Percentiles rank a stretch among this genome's conserved stretches.
Conservation (phyloP, 2,113 vertebrate genomes). For the Psilopogon haemacephalus region DNA sequence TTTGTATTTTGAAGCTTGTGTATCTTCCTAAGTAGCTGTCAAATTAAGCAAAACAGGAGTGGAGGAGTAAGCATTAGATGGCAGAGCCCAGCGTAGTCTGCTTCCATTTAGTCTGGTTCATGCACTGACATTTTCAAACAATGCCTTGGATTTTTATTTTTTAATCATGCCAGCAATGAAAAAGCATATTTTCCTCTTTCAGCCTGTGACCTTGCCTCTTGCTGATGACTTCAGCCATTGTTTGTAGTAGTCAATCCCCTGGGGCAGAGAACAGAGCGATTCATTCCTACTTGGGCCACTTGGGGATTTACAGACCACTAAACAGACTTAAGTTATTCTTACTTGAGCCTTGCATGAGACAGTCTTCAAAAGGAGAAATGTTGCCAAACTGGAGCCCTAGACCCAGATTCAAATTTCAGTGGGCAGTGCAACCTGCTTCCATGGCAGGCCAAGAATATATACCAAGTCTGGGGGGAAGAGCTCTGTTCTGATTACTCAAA, state of each 20-base stretch:
- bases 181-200: slow-evolving; percentile 62
- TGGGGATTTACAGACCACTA: slow-evolving; percentile 61
- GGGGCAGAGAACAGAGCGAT: slow-evolving; percentile 63
- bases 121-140: slow-evolving; percentile 66
- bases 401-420: slow-evolving; percentile 6
- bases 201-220: slow-evolving; percentile 44
- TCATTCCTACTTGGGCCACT: slow-evolving; percentile 61
- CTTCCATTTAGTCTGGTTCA: slow-evolving; percentile 61
- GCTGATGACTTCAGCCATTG: slow-evolving; percentile 70
- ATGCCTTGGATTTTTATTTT: slow-evolving; percentile 60
- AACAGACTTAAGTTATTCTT: slow-evolving; percentile 62
- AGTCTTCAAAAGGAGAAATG: slow-evolving; percentile 33
- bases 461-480: slow-evolving; percentile 1
- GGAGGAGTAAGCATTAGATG: slow-evolving; percentile 33
- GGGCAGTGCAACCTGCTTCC: slow-evolving; percentile 32
- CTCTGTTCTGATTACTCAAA: not conserved
- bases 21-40: slow-evolving; percentile 27
- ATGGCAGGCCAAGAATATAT: not conserved
- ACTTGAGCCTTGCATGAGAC: slow-evolving; percentile 45
- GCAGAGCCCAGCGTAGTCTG: slow-evolving; percentile 30
- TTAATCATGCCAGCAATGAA: slow-evolving; percentile 60
- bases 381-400: not conserved
- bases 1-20: slow-evolving; percentile 21
- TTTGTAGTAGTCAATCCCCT: slow-evolving; percentile 57
- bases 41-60: slow-evolving; percentile 47